phyloP scores from a whole-genome alignment of 2,888 invertebrate species.

The Melinaea menophilus region DNA sequence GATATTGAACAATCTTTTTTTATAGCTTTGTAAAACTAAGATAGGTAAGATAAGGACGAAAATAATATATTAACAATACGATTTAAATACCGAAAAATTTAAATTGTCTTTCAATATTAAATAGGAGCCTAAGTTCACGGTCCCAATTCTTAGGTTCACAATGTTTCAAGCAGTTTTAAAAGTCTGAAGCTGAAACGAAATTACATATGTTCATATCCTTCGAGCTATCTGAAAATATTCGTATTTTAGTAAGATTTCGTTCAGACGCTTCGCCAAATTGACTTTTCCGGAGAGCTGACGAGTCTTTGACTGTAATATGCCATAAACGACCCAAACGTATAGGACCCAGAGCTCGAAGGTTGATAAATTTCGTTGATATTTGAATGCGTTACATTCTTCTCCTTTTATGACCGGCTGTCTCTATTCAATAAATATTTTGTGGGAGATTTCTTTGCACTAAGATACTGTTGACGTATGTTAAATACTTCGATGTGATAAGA shows the following conservation, averaged over 20 bases:
- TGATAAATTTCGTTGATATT: slow-evolving; percentile 75
- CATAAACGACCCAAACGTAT: slow-evolving; percentile 73
- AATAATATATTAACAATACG: too few species aligned
- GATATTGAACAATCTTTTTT: too few species aligned
- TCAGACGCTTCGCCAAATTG: slow-evolving; percentile 66
- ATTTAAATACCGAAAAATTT: too few species aligned
- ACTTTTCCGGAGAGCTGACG: slow-evolving; percentile 74
- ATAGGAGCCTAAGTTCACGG: background rate
- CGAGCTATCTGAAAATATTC: slow-evolving; percentile 51
- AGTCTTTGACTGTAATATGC: slow-evolving; percentile 68
- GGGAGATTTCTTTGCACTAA: slow-evolving; percentile 43
- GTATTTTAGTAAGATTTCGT: slow-evolving; percentile 58
- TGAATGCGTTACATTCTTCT: slow-evolving; percentile 71
- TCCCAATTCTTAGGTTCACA: slow-evolving; percentile 7
- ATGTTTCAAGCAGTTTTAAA: slow-evolving; percentile 15
- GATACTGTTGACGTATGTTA: background rate
- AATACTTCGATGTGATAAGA: background rate
- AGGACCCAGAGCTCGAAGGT: slow-evolving; percentile 65
- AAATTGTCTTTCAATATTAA: too few species aligned
- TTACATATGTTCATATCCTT: slow-evolving; percentile 48
- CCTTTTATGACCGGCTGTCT: slow-evolving; percentile 53
- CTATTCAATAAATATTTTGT: slow-evolving; percentile 61
- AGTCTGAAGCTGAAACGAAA: slow-evolving; percentile 21
- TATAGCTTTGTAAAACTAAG: too few species aligned
- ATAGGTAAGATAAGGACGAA: too few species aligned